Base-by-base conservation (phyloP, 2,113 vertebrate species). In the Dipodomys merriami region DNA sequence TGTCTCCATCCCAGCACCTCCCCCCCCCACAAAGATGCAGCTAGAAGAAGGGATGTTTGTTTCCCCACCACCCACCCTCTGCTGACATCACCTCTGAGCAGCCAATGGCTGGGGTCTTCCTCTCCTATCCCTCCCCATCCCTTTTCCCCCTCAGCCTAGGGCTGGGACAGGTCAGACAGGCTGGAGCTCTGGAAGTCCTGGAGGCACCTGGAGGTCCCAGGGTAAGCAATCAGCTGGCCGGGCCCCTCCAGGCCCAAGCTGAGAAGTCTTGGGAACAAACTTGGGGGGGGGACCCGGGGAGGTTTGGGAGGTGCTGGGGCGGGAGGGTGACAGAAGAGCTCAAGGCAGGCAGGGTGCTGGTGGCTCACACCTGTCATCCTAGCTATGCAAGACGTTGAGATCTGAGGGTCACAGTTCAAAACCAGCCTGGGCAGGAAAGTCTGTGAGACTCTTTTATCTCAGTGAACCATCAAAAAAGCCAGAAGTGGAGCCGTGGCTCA, bases 31-130 rank as follows among this genome's bases (percentile, higher is more conserved):
- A 93, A 77, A 76, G 76, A 60, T 62, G 73, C 46, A 74, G 82
- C 83, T 92, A 92, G 69, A 73, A 84, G 85, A 92, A 86, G 95
- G 95, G 94, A 87, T 96, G 95, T 96, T 96, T 96, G 91, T 95
- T 90, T 93, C 94, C 88, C 93, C 79, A 89, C 89, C 84, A 77
- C 94, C 95, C 93, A 95, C 94, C 82, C 86, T 77, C 88, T 83
- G 73, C 74, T 96, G 96, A 97, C 82, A 64, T 97, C 96, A 97
- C n/a, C 11, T 44, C 33, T 6, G 12, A 0, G 67, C 85, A 96
- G 96, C 96, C 96, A 96, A 96, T 97, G 96, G 78, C 93, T n/a
- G 29, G 91, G 91, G 85, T 91, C 91, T 89, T 53, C 25, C 92
- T 53, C 74, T 69, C 86, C 65, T 65, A 44, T 71, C 35, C 88